phyloP scores from a whole-genome alignment of 2,888 invertebrate genomes.

The Andrena flavipes region DNA sequence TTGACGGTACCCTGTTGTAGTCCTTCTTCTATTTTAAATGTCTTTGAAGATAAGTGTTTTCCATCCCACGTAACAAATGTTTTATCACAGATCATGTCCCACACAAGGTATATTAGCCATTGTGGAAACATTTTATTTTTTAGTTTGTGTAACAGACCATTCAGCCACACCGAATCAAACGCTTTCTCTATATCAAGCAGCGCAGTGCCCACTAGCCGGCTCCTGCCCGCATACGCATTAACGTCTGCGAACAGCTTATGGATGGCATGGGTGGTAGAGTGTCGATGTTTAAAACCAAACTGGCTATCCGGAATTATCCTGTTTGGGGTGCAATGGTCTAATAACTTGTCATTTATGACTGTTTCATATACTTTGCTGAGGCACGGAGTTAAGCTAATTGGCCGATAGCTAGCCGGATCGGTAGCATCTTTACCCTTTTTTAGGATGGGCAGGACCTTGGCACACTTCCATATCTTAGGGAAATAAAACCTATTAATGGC shows the following conservation, averaged over 20 bases:
- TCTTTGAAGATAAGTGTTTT: too few relatives aligned
- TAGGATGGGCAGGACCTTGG: conserved; percentile 32
- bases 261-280: conserved; percentile 50
- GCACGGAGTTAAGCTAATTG: conserved; percentile 47
- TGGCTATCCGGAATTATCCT: conserved; percentile 33
- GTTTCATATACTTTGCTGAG: conserved; percentile 52
- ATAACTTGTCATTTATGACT: conserved; percentile 32
- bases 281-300: conserved; percentile 34
- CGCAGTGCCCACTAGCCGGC: conserved; percentile 19
- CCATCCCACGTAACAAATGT: too few relatives aligned
- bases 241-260: conserved; percentile 40
- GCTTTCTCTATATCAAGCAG: conserved; percentile 28
- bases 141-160: background rate
- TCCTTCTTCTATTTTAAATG: too few relatives aligned
- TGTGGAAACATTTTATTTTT: too few relatives aligned
- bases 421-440: conserved; percentile 46
- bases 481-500: conserved; percentile 65
- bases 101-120: too few relatives aligned
- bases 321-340: background rate
- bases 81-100: too few relatives aligned
- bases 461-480: conserved; percentile 49
- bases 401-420: conserved; percentile 27
- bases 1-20: too few relatives aligned
- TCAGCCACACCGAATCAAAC: conserved; percentile 55
- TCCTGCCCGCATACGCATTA: background rate